Evolutionary conservation across 2,888 invertebrate genomes (phyloP), one percentile per base, ranked within the genome.

Genomic region (Stenichneumon culpator): DNA sequence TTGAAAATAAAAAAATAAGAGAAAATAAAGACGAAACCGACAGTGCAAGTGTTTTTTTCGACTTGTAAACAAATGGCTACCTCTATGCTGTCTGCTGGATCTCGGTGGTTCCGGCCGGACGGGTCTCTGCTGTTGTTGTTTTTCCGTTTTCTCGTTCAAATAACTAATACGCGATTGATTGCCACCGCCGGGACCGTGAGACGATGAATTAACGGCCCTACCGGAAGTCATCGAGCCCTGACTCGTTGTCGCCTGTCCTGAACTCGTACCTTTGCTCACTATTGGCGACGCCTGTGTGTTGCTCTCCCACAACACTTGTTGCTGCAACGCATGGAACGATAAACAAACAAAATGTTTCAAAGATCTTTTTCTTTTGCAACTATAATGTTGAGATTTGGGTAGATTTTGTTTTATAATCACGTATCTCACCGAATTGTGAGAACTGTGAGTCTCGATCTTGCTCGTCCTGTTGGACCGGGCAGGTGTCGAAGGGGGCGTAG

Each of bases 401-500:
- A 28, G 28, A 19, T 32, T 32, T 28, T 3, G 7, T 22, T 57
- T 44, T 32, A n/a, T 52, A 80, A 16, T 50, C n/a, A 32, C 32
- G 36, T 73, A 32, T 68, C 83, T 77, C 87, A 91, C 91, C 84
- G 90, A 90, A 78, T 89, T 88, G 67, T 92, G 88, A 82, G 93
- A 86, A 88, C 91, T 89, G 77, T 93, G 91, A 80, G 91, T 83
- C 87, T 93, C 90, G 89, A 87, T 91, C 92, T 94, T 91, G 68
- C 86, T 90, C 16, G 90, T 89, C 83, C 86, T 88, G 74, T 90
- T 91, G n/a, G 91, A 91, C 78, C 90, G 90, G 2, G 93, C 93
- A 28, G 94, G 94, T 47, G 94, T 94, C 9, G 94, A 92, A 14
- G 94, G 94, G 39, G 94, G 94, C 6, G 94, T 94, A 16, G 92